Percentiles rank a stretch among this genome's conserved stretches.
These are phyloP conservation scores for Syrrhaptes paradoxus DNA, from an alignment of 2,113 vertebrate species.

Conservation along the genomic window DNA sequence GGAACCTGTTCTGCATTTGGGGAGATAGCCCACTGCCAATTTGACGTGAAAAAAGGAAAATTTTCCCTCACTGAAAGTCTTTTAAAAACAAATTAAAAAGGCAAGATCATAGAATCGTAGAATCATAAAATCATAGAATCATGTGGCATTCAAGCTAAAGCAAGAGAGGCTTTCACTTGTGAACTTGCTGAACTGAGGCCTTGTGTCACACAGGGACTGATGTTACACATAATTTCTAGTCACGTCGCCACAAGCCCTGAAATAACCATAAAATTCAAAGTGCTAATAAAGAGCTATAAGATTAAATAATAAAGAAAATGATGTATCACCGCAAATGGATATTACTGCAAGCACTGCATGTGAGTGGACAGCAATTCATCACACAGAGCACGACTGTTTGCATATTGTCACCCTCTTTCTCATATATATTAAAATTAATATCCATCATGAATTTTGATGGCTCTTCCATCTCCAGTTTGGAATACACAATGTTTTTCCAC, in stretches of 20 bases:
- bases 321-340: background rate
- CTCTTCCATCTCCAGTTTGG: background rate
- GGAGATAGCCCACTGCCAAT: background rate
- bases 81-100: background rate
- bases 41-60: background rate
- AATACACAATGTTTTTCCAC: background rate
- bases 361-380: background rate
- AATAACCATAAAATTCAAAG: background rate
- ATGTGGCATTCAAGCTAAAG: background rate
- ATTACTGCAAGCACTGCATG: background rate
- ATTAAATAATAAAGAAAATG: conserved; percentile 31
- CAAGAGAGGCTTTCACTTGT: background rate
- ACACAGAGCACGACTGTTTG: background rate
- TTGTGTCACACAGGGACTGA: background rate
- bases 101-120: background rate
- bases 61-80: background rate
- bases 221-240: background rate
- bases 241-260: background rate
- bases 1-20: background rate
- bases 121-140: too few relatives aligned
- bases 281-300: conserved; percentile 33
- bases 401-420: background rate
- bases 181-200: background rate
- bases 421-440: conserved; percentile 45
- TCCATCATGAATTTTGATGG: conserved; percentile 23